A percentile compares a stretch with the other conserved stretches of the same genome.
Evolutionary conservation across 1,140 invertebrate genomes (phyloP).

Genomic region (Limonius californicus): DNA sequence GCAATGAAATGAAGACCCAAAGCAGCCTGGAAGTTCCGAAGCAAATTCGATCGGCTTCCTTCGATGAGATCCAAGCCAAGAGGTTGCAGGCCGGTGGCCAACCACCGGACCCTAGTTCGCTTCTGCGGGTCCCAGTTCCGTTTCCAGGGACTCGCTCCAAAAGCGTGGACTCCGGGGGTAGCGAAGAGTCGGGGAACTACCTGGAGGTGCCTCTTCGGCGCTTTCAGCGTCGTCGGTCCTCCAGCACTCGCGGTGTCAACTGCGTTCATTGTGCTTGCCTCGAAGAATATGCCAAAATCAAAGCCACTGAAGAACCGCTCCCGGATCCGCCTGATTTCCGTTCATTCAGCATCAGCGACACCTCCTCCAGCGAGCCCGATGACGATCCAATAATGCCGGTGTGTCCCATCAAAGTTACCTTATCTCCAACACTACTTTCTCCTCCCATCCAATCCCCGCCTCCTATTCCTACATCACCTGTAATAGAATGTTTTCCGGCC

Average conservation of each 20-base stretch:
- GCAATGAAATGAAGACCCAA: constrained; percentile 85
- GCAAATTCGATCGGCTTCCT: constrained; percentile 77
- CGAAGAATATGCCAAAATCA: constrained; percentile 55
- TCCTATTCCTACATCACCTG: constrained; percentile 46
- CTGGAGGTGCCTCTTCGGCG: constrained; percentile 63
- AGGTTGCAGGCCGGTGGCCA: constrained; percentile 49
- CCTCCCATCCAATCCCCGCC: constrained; percentile 49
- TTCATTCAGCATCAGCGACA: constrained; percentile 54
- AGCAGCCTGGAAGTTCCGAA: constrained; percentile 84
- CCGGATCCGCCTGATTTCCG: constrained; percentile 47
- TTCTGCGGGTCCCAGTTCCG: constrained; percentile 61
- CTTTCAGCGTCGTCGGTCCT: constrained; percentile 59
- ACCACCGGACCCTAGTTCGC: constrained; percentile 42
- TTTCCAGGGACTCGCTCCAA: constrained; percentile 62
- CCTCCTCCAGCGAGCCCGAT: constrained; percentile 48
- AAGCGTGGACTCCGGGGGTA: constrained; percentile 71
- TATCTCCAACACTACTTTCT: constrained; percentile 54
- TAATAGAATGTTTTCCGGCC: constrained; percentile 49
- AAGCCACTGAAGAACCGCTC: constrained; percentile 50
- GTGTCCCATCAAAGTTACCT: constrained; percentile 64
- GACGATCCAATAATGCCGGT: constrained; percentile 45
- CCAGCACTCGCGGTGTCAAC: constrained; percentile 57
- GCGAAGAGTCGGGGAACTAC: constrained; percentile 61
- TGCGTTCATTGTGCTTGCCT: constrained; percentile 64
- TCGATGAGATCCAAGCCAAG: constrained; percentile 81